Conservation (phyloP, 2,797 vertebrate genomes). For the Amazonetta brasiliensis region DNA sequence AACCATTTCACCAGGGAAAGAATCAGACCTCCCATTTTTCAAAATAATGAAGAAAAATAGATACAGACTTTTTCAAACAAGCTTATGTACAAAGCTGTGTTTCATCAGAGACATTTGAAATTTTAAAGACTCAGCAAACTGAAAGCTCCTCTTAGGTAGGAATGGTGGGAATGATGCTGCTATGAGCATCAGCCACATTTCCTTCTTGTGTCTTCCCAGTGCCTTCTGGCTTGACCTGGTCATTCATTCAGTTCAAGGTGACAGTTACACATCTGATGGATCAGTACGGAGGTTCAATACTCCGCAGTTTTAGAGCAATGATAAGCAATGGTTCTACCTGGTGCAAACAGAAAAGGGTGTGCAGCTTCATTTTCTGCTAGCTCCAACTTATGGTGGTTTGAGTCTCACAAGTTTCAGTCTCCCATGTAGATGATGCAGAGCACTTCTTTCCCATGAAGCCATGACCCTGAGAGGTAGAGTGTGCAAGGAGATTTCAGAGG, state of each 20-base stretch:
- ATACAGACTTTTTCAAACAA: not conserved
- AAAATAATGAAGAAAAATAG: not conserved
- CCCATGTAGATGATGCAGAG: not conserved
- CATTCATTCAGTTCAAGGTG: not conserved
- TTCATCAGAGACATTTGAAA: not conserved
- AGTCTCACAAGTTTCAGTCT: not conserved
- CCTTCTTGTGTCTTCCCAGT: fast-evolving
- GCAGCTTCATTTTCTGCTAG: not conserved
- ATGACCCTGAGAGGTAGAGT: fast-evolving
- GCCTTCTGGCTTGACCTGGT: not conserved
- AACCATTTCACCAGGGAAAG: not conserved
- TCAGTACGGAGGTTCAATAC: not conserved
- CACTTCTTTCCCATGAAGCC: not conserved
- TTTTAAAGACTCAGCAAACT: not conserved
- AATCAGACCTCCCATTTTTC: not conserved
- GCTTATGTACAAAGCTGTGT: not conserved
- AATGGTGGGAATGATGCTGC: not conserved
- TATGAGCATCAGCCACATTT: fast-evolving
- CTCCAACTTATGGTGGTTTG: not conserved
- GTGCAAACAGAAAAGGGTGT: not conserved
- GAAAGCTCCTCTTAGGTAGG: not conserved
- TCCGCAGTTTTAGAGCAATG: too few species aligned
- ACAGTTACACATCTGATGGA: not conserved
- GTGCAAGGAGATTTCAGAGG: not conserved
- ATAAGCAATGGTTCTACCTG: not conserved